A percentile compares a stretch with the other conserved stretches of the same genome.
Conservation (phyloP, 2,113 vertebrate species). For the Pterocles burchelli region DNA sequence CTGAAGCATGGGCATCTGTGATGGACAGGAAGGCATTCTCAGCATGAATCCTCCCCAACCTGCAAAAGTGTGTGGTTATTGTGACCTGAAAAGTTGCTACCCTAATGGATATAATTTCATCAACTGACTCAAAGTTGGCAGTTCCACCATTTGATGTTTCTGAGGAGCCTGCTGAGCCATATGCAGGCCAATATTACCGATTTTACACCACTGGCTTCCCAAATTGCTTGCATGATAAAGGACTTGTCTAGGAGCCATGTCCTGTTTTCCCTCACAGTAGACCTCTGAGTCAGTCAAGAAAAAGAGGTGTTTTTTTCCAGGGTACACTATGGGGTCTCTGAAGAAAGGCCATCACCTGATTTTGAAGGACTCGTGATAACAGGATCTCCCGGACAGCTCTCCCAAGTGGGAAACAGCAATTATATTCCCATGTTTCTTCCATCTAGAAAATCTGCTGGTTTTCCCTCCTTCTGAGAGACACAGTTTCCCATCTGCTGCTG, state of each 20-base stretch:
- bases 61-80: background rate
- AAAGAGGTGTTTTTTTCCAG: background rate
- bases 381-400: background rate
- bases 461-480: background rate
- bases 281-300: background rate
- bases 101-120: background rate
- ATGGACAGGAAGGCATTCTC: background rate
- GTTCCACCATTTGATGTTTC: background rate
- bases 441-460: background rate
- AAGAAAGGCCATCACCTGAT: background rate
- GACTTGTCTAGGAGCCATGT: background rate
- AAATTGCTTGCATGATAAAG: background rate
- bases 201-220: background rate
- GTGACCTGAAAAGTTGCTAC: background rate
- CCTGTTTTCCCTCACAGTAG: background rate
- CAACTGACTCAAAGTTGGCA: background rate
- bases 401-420: background rate
- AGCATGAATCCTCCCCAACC: background rate
- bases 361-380: background rate
- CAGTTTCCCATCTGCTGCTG: slow-evolving; percentile 15
- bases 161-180: background rate
- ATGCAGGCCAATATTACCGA: background rate
- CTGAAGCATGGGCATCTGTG: background rate
- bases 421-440: background rate
- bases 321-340: background rate